These are phyloP conservation scores for Tetramorium alpestre DNA, from an alignment of 1,140 invertebrate genomes.

Conservation along the genomic window DNA sequence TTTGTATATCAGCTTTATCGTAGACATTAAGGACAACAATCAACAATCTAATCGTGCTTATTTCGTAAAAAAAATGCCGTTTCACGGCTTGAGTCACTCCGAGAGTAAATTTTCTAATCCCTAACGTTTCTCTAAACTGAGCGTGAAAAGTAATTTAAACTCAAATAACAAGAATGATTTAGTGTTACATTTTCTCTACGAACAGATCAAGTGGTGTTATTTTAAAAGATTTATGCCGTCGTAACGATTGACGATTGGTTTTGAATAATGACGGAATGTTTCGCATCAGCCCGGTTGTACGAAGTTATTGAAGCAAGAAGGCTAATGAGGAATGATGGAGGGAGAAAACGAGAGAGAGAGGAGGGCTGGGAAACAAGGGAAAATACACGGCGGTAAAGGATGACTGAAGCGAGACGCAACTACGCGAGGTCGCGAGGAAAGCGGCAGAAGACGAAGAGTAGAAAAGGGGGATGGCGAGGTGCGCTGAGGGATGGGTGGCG, in stretches of 20 bases:
- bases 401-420: conserved; percentile 27
- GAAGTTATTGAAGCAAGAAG: conserved; percentile 8
- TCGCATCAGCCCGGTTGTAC: neutral
- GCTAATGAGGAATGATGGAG: conserved; percentile 46
- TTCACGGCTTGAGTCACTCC: neutral
- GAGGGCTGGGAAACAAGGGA: conserved; percentile 57
- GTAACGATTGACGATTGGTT: conserved; percentile 7
- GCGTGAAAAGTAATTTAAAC: neutral
- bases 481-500: conserved; percentile 64
- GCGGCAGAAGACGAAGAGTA: conserved; percentile 36
- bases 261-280: neutral
- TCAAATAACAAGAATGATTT: neutral
- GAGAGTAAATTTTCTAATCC: neutral
- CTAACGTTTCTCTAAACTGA: neutral
- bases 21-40: neutral
- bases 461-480: conserved; percentile 53
- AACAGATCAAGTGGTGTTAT: neutral
- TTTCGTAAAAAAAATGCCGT: neutral
- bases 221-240: neutral
- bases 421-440: conserved; percentile 52
- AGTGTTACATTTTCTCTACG: neutral
- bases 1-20: neutral
- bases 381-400: conserved; percentile 64
- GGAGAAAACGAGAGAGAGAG: conserved; percentile 12
- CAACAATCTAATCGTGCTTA: conserved; percentile 1